phyloP scores from a whole-genome alignment of 2,113 vertebrate species.

The Sphaerodactylus townsendi region DNA sequence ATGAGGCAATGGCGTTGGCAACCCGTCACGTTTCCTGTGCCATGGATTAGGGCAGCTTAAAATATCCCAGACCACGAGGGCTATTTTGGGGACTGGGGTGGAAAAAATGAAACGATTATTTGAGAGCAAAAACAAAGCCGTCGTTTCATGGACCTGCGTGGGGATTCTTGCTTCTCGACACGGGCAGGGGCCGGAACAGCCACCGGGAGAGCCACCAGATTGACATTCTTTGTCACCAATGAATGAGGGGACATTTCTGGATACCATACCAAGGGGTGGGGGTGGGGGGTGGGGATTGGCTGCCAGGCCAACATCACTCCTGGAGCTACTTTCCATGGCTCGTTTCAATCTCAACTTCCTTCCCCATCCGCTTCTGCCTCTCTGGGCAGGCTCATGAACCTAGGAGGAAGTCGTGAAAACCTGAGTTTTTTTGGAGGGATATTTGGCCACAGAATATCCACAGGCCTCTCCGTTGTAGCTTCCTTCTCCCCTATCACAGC shows the following conservation, averaged over 20 bases:
- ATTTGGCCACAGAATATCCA: too few relatives aligned
- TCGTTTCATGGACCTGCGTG: not conserved
- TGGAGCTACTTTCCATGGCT: not conserved
- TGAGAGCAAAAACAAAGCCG: not conserved
- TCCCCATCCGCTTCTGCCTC: too few relatives aligned
- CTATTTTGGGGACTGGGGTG: constrained; percentile 46
- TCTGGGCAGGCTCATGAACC: too few relatives aligned
- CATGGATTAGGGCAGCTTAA: constrained; percentile 39
- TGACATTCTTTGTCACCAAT: not conserved
- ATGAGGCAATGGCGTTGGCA: constrained; percentile 39
- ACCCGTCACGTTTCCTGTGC: not conserved
- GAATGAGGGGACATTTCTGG: not conserved
- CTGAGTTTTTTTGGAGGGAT: too few relatives aligned
- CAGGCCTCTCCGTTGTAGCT: too few relatives aligned
- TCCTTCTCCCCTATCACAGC: too few relatives aligned
- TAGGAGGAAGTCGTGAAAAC: not conserved
- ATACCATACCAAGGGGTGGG: not conserved
- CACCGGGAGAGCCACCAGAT: not conserved
- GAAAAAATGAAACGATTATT: constrained; percentile 2
- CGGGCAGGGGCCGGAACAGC: not conserved
- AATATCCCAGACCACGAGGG: constrained; percentile 40
- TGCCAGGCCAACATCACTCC: too few relatives aligned
- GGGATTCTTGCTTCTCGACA: not conserved
- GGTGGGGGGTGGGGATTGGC: not conserved
- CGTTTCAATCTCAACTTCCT: too few relatives aligned